Base-by-base conservation (phyloP, 1,140 invertebrate genomes). In the Meloidogyne hapla region DNA sequence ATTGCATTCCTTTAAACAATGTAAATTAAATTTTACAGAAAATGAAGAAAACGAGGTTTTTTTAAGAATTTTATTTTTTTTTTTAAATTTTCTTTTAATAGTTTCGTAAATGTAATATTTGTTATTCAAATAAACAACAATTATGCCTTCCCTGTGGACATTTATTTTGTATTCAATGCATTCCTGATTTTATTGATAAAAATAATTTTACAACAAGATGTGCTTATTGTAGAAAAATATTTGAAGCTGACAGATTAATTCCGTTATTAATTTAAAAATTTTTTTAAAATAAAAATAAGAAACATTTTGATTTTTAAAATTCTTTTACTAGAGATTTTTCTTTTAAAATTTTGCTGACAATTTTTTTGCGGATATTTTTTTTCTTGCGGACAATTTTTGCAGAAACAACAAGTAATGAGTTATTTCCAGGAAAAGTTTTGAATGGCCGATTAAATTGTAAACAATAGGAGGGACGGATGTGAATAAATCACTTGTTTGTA, bases 111-210 rank as follows among this genome's bases (percentile, higher is more conserved):
- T 56, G 48, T 56, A 56, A 56, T 56, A 56, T 56, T 56, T 56
- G 48, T 56, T 56, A 56, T 56, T 56, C 48, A 56, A 56, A 56
- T 56, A 56, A 56, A 56, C 48, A 56, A 56, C 48, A 56, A 56
- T 56, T 56, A 56, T 56, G 48, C 8, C 48, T 56, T 56, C 48
- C 48, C 0, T 56, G 48, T 56, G 48, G 48, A 6, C 48, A 56
- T 56, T 18, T 56, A n/a, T 56, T 56, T 56, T 56, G 48, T 21
- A 56, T 56, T 56, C 48, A 56, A 56, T 56, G 48, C 6, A 56
- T 56, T 56, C 48, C 48, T 56, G 48, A 56, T 21, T 56, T 56
- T 56, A 56, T 56, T 56, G 48, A 56, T 56, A n/a, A 56, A 56
- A 56, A 56, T 21, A 56, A 56, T 56, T 56, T 56, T 56, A 56